Base-by-base conservation (phyloP, 2,888 invertebrate genomes). In the Melinopterus prodromus region DNA sequence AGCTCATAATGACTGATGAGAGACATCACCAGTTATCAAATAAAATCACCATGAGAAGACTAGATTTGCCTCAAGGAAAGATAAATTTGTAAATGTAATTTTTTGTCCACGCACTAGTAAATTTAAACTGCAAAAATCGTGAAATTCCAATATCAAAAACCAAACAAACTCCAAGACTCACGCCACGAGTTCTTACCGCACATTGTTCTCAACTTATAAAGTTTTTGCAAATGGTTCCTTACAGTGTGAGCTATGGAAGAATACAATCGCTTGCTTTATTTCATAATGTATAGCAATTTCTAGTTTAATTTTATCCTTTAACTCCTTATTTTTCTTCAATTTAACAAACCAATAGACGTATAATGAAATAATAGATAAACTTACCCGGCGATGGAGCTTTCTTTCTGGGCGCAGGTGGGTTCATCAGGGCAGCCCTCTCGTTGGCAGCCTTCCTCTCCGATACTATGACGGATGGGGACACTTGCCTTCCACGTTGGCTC, bases 381-480 rank as follows among this genome's bases (percentile, higher is more conserved):
- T 77, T 81, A 91, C 92, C 91, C 89, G 92, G 88, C 88, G 92
- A 82, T 87, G 88, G 87, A 84, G 91, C 86, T 87, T 89, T 86
- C 88, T 89, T 87, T 77, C 91, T 91, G 80, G 94, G 94, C 82
- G 94, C 94, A 15, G 94, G 94, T 81, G 94, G 94, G 89, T 94
- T 94, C 94, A 94, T 94, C 81, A 94, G 90, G 80, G 94, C 93
- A 6, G 94, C 93, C 76, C 94, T 91, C 84, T 94, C 93, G 37
- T 91, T 92, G 71, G 93, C 93, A 84, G 92, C 90, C 81, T 93
- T 92, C 80, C 92, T 90, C 88, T 93, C 93, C 79, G 92, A 92
- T 0, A 93, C 92, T 83, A 93, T 93, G 87, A 92, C 92, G 82
- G 92, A 92, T 82, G 93, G 93, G 4, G 93, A 93, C 84, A 93